Base-by-base conservation (phyloP, 2,113 vertebrate species). In the Tetrao urogallus region DNA sequence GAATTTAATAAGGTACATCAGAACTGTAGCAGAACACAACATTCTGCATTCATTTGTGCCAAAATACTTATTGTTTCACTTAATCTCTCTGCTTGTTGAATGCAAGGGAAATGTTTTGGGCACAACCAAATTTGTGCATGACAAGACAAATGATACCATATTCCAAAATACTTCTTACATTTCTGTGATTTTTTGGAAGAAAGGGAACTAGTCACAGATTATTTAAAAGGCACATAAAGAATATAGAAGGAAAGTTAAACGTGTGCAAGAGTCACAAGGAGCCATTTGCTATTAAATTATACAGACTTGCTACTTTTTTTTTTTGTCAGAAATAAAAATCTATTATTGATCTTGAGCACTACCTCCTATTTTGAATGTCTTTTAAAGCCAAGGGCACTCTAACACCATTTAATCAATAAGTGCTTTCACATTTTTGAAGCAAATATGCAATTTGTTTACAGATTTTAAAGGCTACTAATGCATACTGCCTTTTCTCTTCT, bases 361-460 rank as follows among this genome's bases (percentile, higher is more conserved):
- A 65, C 22, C 38, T 94, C 78, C 78, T 88, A 93, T 92, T 97
- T 90, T 75, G 92, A 97, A 96, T 82, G 94, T 91, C 95, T 96
- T 94, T 93, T 92, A 95, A 97, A 97, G 91, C 52, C 48, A 86
- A 94, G 91, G 91, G 71, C 94, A 86, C 81, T 93, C 88, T 94
- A 86, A 71, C 91, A 87, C 57, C 85, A 88, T 84, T 82, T 75
- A 96, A 97, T 97, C 97, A 97, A 97, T 97, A 97, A 76, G 54
- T 65, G 76, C 89, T 97, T 92, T 91, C 81, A 7, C 91, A 90
- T 78, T 94, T 92, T 78, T 22, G 38, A 70, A 57, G 21, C 82
- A 96, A 94, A 94, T 90, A 89, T 27, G 38, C 80, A 81, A 90
- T 90, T 92, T 95, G 56, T 88, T 95, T 96, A 85, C 92, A 91